Evolutionary conservation across 1,140 invertebrate genomes (phyloP).

Genomic region (Orius laevigatus): DNA sequence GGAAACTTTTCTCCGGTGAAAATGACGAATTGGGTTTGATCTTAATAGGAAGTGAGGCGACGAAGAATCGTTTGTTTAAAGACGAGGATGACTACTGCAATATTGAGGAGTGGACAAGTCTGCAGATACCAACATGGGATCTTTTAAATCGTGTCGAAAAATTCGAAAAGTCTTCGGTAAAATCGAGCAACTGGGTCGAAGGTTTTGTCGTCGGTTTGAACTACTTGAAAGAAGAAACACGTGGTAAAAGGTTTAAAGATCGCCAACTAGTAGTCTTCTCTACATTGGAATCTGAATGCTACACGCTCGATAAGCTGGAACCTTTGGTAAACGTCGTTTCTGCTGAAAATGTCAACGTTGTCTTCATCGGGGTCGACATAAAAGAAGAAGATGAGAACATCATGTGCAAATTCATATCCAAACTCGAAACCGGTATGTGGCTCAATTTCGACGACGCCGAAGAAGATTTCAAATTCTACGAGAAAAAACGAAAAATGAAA

Average conservation of each 20-base stretch:
- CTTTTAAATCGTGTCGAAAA: background rate
- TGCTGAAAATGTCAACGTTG: conserved; percentile 1
- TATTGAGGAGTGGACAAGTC: background rate
- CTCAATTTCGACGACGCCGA: conserved; percentile 10
- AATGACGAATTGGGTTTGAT: conserved; percentile 10
- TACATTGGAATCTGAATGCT: conserved; percentile 1
- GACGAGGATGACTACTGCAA: background rate
- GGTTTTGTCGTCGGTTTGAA: conserved; percentile 10
- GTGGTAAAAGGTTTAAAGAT: conserved; percentile 8
- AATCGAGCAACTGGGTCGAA: conserved; percentile 7
- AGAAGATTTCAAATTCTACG: conserved; percentile 12
- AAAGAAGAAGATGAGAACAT: background rate
- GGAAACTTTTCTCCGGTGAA: conserved; percentile 13
- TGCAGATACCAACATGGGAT: background rate
- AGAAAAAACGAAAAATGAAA: conserved; percentile 10
- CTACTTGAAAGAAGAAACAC: conserved; percentile 8
- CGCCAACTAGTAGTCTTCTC: conserved; percentile 13
- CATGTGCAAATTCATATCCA: background rate
- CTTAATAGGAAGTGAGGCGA: conserved; percentile 3
- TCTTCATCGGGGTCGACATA: conserved; percentile 8
- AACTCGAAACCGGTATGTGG: conserved; percentile 3
- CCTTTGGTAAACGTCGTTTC: conserved; percentile 4
- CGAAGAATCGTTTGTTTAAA: background rate
- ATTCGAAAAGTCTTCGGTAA: background rate
- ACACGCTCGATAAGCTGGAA: background rate